Evolutionary conservation across 2,888 invertebrate genomes (phyloP).

Genomic region (Chrysolina oricalcia): DNA sequence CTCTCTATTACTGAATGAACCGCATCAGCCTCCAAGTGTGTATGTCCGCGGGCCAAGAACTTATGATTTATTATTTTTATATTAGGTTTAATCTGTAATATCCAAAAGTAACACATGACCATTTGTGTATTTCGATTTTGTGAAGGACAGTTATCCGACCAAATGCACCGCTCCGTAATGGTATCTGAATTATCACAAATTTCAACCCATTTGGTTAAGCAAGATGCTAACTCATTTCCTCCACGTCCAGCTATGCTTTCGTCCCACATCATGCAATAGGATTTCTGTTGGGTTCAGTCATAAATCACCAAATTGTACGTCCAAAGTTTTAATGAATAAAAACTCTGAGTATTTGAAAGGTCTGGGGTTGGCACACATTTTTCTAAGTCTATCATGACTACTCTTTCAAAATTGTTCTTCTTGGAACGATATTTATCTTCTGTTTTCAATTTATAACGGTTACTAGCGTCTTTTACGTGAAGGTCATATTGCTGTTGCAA

Average conservation of each 20-base stretch:
- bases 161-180: slow-evolving; percentile 26
- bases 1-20: slow-evolving; percentile 46
- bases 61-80: slow-evolving; percentile 29
- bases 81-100: slow-evolving; percentile 29
- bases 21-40: slow-evolving; percentile 42
- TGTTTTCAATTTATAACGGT: slow-evolving; percentile 13
- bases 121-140: slow-evolving; percentile 37
- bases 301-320: slow-evolving; percentile 51
- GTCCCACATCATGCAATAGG: slow-evolving; percentile 49
- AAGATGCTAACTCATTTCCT: slow-evolving; percentile 54
- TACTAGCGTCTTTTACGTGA: slow-evolving; percentile 23
- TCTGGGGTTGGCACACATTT: slow-evolving; percentile 46
- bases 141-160: slow-evolving; percentile 40
- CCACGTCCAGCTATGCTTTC: slow-evolving; percentile 50
- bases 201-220: slow-evolving; percentile 47
- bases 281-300: slow-evolving; percentile 28
- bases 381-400: slow-evolving; percentile 1
- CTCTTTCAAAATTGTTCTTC: slow-evolving; percentile 2
- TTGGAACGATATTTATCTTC: slow-evolving; percentile 16
- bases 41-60: slow-evolving; percentile 36
- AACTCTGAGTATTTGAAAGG: slow-evolving; percentile 50
- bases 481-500: slow-evolving; percentile 25
- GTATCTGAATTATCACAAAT: neutral
- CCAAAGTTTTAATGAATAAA: slow-evolving; percentile 54
- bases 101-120: slow-evolving; percentile 40